These are phyloP conservation scores for Macroteleia sp. DNA, from an alignment of 2,888 invertebrate genomes.

Conservation along the genomic window DNA sequence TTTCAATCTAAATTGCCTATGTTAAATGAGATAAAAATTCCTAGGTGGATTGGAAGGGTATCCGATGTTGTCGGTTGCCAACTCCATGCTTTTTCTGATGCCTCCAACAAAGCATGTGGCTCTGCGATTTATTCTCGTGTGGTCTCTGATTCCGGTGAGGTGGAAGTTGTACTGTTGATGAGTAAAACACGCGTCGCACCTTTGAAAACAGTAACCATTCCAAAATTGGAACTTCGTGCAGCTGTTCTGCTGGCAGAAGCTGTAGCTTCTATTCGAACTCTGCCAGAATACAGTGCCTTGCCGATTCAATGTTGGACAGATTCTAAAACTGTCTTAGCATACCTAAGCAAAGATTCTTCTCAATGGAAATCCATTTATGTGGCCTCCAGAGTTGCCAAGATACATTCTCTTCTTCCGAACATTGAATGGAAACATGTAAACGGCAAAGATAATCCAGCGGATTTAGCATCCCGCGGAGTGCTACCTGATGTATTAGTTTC, in stretches of 20 bases:
- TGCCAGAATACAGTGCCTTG: neutral
- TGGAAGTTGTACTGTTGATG: neutral
- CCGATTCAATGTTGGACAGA: neutral
- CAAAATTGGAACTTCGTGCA: constrained; percentile 3
- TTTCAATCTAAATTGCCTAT: too few species aligned
- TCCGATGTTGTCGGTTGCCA: too few species aligned
- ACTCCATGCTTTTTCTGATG: constrained; percentile 1
- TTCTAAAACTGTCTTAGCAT: neutral
- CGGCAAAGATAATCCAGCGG: neutral
- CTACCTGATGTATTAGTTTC: neutral
- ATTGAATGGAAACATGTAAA: neutral
- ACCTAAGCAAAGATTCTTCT: neutral
- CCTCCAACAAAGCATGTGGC: neutral
- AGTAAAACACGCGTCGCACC: constrained; percentile 4
- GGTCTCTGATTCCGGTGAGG: neutral
- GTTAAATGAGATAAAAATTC: too few species aligned
- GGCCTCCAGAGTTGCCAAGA: neutral
- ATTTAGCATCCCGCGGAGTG: neutral
- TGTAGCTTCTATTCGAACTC: neutral
- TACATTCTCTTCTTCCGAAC: neutral
- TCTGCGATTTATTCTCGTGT: neutral
- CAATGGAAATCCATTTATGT: neutral
- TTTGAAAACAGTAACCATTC: neutral
- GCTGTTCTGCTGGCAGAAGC: neutral
- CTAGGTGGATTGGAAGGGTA: too few species aligned